Evolutionary conservation across 2,888 invertebrate species (phyloP).

Genomic region (Stratiomys singularior): DNA sequence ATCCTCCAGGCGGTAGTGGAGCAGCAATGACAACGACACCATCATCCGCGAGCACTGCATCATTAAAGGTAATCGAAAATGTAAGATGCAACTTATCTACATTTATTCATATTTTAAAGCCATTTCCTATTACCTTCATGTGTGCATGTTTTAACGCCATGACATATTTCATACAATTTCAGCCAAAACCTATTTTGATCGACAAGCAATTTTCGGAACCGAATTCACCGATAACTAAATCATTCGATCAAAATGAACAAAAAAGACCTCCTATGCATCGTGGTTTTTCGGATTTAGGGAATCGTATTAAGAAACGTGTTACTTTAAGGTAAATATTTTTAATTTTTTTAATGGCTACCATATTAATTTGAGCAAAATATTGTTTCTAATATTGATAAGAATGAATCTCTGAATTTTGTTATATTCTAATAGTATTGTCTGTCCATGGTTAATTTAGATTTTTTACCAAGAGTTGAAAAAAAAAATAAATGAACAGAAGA

Average conservation of each 20-base stretch:
- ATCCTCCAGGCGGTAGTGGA: constrained; percentile 58
- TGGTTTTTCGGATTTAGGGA: constrained; percentile 81
- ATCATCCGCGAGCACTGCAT: constrained; percentile 54
- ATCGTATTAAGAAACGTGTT: constrained; percentile 84
- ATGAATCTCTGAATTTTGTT: too few relatives aligned
- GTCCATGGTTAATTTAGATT: too few relatives aligned
- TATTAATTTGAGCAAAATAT: too few relatives aligned
- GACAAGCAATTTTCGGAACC: constrained; percentile 84
- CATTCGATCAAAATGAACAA: constrained; percentile 64
- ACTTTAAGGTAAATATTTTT: constrained; percentile 77
- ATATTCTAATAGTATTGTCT: too few relatives aligned
- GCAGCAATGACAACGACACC: constrained; percentile 52
- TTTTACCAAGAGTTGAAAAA: too few relatives aligned
- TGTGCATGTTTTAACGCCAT: background rate
- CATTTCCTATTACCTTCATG: background rate
- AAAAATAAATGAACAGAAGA: background rate
- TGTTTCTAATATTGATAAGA: too few relatives aligned
- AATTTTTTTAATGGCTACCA: background rate
- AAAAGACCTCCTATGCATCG: constrained; percentile 71
- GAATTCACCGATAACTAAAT: constrained; percentile 76
- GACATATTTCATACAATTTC: constrained; percentile 52
- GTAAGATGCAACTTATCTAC: background rate
- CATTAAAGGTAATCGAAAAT: constrained; percentile 55
- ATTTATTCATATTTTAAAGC: background rate
- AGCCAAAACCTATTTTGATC: constrained; percentile 75